These are phyloP conservation scores for Ectemnius lituratus DNA, from an alignment of 2,888 invertebrate species.

Conservation along the genomic window DNA sequence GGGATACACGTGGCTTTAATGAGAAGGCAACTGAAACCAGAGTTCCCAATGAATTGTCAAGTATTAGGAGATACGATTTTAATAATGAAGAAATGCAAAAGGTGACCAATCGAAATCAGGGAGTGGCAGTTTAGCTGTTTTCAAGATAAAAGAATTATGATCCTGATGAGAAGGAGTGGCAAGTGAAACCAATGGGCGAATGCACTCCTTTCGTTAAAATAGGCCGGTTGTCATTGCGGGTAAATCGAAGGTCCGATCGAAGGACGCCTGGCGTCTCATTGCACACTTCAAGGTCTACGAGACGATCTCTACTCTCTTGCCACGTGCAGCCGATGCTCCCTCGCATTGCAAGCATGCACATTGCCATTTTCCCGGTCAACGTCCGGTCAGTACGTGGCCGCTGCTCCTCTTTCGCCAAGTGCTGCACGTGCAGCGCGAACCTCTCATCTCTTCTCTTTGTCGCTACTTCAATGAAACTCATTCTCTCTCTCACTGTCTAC, in stretches of 20 bases:
- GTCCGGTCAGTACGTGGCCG: slow-evolving; percentile 53
- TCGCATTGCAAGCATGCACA: slow-evolving; percentile 54
- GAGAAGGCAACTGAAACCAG: not conserved
- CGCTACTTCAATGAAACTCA: not conserved
- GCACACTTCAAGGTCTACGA: slow-evolving; percentile 35
- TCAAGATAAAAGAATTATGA: too few relatives aligned
- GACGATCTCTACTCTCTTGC: slow-evolving; percentile 1
- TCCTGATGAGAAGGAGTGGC: too few relatives aligned
- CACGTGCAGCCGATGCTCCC: slow-evolving; percentile 8
- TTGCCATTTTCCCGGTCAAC: slow-evolving; percentile 64
- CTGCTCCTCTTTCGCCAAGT: slow-evolving; percentile 38
- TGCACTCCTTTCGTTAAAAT: slow-evolving; percentile 19
- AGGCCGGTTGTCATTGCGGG: not conserved
- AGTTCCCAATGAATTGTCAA: not conserved
- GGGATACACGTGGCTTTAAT: slow-evolving; percentile 1
- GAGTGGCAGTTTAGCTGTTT: too few relatives aligned
- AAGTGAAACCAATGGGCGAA: too few relatives aligned
- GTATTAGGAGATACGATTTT: not conserved
- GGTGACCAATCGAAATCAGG: not conserved
- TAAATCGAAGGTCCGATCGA: slow-evolving; percentile 17
- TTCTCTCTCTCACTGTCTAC: slow-evolving; percentile 1
- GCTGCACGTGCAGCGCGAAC: slow-evolving; percentile 46
- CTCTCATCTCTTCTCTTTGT: not conserved
- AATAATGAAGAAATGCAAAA: not conserved
- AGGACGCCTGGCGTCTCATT: slow-evolving; percentile 40